phyloP scores from a whole-genome alignment of 2,888 invertebrate species.

The Eupithecia insigniata region DNA sequence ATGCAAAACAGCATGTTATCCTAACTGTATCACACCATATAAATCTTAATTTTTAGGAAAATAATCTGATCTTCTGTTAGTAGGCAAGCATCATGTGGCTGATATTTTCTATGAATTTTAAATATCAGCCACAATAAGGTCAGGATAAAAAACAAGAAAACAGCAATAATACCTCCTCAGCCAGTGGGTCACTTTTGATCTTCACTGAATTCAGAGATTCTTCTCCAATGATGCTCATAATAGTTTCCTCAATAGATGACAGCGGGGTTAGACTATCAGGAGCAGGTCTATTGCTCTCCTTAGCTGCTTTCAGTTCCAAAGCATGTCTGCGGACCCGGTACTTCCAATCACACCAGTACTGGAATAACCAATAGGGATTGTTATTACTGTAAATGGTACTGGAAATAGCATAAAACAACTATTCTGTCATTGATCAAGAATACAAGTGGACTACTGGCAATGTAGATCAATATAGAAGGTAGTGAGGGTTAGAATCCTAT shows the following conservation, averaged over 20 bases:
- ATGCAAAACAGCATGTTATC: neutral
- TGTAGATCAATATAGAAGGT: neutral
- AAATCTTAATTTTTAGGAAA: no score
- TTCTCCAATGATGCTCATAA: constrained; percentile 63
- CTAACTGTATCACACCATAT: no score
- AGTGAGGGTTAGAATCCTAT: neutral
- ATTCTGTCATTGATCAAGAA: neutral
- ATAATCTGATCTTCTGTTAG: neutral
- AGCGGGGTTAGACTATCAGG: constrained; percentile 57
- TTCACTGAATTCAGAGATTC: constrained; percentile 56
- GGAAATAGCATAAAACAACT: neutral
- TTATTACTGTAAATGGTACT: neutral
- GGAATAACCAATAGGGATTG: constrained; percentile 31
- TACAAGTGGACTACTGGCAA: neutral
- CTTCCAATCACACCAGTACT: constrained; percentile 76
- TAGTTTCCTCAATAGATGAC: constrained; percentile 60
- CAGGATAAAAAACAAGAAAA: neutral
- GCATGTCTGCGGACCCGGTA: constrained; percentile 66
- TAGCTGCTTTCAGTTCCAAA: constrained; percentile 60
- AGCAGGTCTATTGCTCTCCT: constrained; percentile 50
- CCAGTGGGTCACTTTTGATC: constrained; percentile 63
- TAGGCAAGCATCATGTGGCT: no score
- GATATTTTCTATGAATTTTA: no score
- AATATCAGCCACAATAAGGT: neutral
- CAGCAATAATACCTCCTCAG: constrained; percentile 44